Evolutionary conservation across 2,113 vertebrate species (phyloP).

Genomic region (Azemiops feae): DNA sequence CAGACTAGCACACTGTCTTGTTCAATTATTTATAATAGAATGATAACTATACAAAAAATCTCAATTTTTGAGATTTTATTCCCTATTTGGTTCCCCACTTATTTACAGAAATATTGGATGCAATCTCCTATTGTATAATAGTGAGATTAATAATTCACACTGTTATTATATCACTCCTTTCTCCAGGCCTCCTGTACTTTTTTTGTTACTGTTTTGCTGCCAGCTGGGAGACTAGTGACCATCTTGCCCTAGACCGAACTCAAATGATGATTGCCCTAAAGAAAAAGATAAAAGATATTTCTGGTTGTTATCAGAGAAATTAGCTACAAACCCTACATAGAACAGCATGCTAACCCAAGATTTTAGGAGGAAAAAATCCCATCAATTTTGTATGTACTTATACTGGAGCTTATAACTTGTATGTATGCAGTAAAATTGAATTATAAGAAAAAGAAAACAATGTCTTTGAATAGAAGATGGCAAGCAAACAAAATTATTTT

Average conservation of each 20-base stretch:
- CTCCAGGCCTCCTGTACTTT: background rate
- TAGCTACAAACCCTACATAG: background rate
- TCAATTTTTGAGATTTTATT: background rate
- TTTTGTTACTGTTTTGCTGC: background rate
- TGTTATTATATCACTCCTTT: background rate
- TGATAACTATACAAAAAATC: background rate
- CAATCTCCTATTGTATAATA: background rate
- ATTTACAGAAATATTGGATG: background rate
- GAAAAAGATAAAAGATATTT: background rate
- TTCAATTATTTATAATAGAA: background rate
- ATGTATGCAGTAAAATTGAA: background rate
- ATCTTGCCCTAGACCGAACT: background rate
- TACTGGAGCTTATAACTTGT: background rate
- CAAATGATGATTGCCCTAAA: background rate
- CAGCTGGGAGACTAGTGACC: background rate
- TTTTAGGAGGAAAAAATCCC: background rate
- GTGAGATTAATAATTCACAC: background rate
- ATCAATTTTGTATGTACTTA: background rate
- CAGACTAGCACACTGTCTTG: background rate
- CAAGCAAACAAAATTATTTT: background rate
- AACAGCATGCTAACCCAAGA: background rate
- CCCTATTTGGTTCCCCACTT: background rate
- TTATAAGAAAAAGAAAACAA: background rate
- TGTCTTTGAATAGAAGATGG: background rate
- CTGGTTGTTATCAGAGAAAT: background rate